Evolutionary conservation across 1,140 invertebrate species (phyloP).

Genomic region (Drosophila jambulina): DNA sequence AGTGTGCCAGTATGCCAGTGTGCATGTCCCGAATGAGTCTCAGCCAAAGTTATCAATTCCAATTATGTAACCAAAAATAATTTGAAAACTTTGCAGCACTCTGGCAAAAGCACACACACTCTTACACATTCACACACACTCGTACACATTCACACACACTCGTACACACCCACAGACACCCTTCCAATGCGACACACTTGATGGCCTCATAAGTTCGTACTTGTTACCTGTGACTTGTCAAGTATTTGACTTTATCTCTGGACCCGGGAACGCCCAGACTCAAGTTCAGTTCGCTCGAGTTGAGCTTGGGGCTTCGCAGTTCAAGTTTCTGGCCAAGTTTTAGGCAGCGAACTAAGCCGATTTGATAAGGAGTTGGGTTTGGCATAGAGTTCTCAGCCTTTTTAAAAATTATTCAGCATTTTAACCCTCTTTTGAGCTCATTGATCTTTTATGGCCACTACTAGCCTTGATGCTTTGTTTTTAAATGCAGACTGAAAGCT

Average conservation of each 20-base stretch:
- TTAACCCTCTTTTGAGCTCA: not conserved
- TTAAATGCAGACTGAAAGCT: too few species aligned
- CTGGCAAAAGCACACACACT: constrained; percentile 57
- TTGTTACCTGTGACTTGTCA: constrained; percentile 83
- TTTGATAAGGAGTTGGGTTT: not conserved
- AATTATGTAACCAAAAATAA: constrained; percentile 84
- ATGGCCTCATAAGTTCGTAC: constrained; percentile 78
- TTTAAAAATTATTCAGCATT: not conserved
- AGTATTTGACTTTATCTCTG: constrained; percentile 83
- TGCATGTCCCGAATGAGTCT: constrained; percentile 24
- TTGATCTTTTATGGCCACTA: not conserved
- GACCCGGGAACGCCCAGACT: constrained; percentile 21
- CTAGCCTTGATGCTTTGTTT: too few species aligned
- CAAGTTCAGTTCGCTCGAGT: constrained; percentile 47
- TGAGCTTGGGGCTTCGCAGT: constrained; percentile 27
- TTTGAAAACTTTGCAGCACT: constrained; percentile 82
- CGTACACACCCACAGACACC: constrained; percentile 11
- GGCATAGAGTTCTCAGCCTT: not conserved
- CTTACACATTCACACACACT: not conserved
- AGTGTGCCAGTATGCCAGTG: not conserved
- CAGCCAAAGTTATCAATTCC: constrained; percentile 81
- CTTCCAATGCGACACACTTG: constrained; percentile 44
- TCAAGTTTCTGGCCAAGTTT: constrained; percentile 72
- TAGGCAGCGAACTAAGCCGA: constrained; percentile 37
- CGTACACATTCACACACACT: constrained; percentile 2